Base-by-base conservation (phyloP, 92 coral and sea anemone species). In the Epizoanthus rinbou region DNA sequence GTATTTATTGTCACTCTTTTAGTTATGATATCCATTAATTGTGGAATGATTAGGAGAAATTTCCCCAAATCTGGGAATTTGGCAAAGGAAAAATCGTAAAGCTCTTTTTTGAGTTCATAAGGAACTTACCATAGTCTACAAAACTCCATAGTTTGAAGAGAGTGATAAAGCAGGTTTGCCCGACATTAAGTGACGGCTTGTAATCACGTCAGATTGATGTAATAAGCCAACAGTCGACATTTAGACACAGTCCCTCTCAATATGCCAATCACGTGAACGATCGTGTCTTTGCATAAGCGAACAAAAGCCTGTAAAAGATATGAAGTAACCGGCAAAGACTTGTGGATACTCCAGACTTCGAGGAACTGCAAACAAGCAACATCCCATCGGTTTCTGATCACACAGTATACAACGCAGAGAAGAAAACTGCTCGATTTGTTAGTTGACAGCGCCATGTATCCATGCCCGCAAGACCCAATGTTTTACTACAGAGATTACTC, bases 391-490 rank as follows among this genome's bases (percentile, higher is more conserved):
- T n/a, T 24, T 0, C 15, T 33, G n/a, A 43, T 67, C 21, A 19
- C 47, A 28, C 8, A 15, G 6, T 18, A 1, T 6, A 15, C 39
- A 28, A 21, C 31, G 47, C 70, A 13, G 73, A 11, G 45, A 67
- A 24, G 31, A 15, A 21, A 66, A 53, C 28, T 28, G 19, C 56
- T 57, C 41, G 19, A 18, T 14, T 50, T 10, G 3, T 24, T 56
- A 16, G 52, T 5, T 13, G 22, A 74, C 4, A 58, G 0, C 54
- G 60, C 58, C 35, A 78, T 78, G 82, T 78, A 78, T 78, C n/a
- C 82, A 1, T 78, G 82, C n/a, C 82, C 82, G 23, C 82, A 78
- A 78, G 82, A 78, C 41, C 71, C 82, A 14, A 78, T 78, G 82
- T 78, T 78, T 78, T 78, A 60, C 41, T 78, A 78, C 82, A 18